A percentile compares a stretch with the other conserved stretches of the same genome.
Conservation (phyloP, 2,113 vertebrate genomes). For the Macquaria australasica region DNA sequence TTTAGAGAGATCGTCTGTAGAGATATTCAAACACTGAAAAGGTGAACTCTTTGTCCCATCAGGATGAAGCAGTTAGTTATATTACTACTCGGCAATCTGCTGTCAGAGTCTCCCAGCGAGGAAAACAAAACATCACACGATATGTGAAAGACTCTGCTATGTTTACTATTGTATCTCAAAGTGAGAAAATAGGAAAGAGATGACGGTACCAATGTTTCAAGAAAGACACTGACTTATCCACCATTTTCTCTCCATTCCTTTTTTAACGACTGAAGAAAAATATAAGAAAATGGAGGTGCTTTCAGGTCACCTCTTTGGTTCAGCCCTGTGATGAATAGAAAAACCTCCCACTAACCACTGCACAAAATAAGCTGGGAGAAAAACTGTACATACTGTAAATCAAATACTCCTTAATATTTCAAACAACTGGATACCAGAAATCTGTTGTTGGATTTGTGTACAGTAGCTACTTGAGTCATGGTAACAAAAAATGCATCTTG, state of each 20-base stretch:
- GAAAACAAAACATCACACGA: slow-evolving; percentile 61
- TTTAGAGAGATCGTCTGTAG: slow-evolving; percentile 35
- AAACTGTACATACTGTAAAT: slow-evolving; percentile 52
- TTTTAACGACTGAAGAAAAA: slow-evolving; percentile 32
- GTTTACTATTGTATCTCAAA: slow-evolving; percentile 58
- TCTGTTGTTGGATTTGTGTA: slow-evolving; percentile 29
- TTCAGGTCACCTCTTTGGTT: slow-evolving; percentile 80
- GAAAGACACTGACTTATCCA: slow-evolving; percentile 60
- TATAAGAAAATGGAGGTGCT: slow-evolving; percentile 63
- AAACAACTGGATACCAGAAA: slow-evolving; percentile 55
- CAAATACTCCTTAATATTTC: slow-evolving; percentile 64
- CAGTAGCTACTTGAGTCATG: slow-evolving; percentile 46
- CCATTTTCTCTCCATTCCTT: slow-evolving; percentile 54
- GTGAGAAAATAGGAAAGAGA: slow-evolving; percentile 63
- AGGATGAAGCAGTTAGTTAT: slow-evolving; percentile 51
- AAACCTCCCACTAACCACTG: slow-evolving; percentile 30
- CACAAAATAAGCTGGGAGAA: slow-evolving; percentile 45
- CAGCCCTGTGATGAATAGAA: slow-evolving; percentile 73
- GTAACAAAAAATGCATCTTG: slow-evolving; percentile 30
- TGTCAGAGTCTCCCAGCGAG: slow-evolving; percentile 50
- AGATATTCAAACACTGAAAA: slow-evolving; percentile 64
- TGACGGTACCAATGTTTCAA: slow-evolving; percentile 60
- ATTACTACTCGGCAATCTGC: slow-evolving; percentile 55
- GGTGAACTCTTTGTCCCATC: slow-evolving; percentile 49
- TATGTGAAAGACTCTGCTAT: slow-evolving; percentile 67